phyloP scores from a whole-genome alignment of 2,888 invertebrate genomes.

The Urechis unicinctus region DNA sequence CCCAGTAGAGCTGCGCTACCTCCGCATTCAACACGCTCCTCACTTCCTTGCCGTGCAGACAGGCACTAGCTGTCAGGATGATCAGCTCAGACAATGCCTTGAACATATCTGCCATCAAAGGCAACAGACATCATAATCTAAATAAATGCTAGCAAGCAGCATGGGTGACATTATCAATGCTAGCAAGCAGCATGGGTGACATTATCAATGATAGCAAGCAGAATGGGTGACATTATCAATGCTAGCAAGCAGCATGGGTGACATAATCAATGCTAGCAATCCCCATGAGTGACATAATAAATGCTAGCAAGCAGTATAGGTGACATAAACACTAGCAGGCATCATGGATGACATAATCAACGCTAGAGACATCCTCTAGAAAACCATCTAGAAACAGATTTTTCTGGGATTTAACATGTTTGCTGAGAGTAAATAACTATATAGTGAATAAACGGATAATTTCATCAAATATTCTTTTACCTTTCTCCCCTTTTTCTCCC shows the following conservation, averaged over 20 bases:
- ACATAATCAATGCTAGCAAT: too few species aligned
- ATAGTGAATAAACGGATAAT: too few species aligned
- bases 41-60: constrained; percentile 39
- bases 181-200: background rate
- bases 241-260: background rate
- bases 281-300: too few species aligned
- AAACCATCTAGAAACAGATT: too few species aligned
- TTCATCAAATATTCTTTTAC: too few species aligned
- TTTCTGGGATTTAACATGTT: too few species aligned
- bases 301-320: too few species aligned
- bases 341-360: too few species aligned
- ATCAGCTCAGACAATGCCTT: constrained; percentile 37
- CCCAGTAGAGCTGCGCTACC: constrained; percentile 35
- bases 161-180: background rate
- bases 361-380: too few species aligned
- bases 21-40: constrained; percentile 28
- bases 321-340: too few species aligned
- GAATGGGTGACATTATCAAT: background rate
- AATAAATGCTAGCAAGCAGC: background rate
- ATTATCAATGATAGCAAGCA: background rate
- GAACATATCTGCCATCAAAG: constrained; percentile 39
- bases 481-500: constrained; percentile 26
- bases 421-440: too few species aligned
- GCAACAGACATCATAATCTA: constrained; percentile 8
- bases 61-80: constrained; percentile 39